Evolutionary conservation across 37 sponge, comb jelly and placozoan species (phyloP).

Genomic region (Spongia lamella): DNA sequence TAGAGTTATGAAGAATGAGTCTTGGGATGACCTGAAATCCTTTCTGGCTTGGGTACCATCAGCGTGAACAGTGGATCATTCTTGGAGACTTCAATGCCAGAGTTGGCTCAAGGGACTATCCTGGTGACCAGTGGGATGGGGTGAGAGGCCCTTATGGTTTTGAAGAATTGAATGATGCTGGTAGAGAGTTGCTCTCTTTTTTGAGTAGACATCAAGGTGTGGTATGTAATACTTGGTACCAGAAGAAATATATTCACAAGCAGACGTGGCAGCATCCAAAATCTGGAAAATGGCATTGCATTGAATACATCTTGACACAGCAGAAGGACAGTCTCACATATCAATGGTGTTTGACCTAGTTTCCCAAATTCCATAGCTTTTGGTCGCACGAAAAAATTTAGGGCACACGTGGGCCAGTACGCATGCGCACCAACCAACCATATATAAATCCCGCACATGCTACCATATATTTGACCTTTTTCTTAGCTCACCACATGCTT

Average conservation of each 20-base stretch:
- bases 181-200: slow-evolving; percentile 22
- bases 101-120: slow-evolving; percentile 14
- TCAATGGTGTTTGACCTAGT: too few species aligned
- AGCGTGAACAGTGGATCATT: slow-evolving; percentile 3
- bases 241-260: slow-evolving; percentile 40
- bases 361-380: too few species aligned
- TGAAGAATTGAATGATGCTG: slow-evolving; percentile 20
- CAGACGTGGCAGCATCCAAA: too few species aligned
- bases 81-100: slow-evolving; percentile 23
- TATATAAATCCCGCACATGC: too few species aligned
- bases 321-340: slow-evolving; percentile 12
- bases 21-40: slow-evolving; percentile 9
- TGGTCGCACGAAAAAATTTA: too few species aligned
- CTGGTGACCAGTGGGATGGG: slow-evolving; percentile 9
- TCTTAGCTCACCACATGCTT: too few species aligned
- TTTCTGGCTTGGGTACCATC: slow-evolving; percentile 17
- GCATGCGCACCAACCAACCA: too few species aligned
- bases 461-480: too few species aligned
- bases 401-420: too few species aligned
- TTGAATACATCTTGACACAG: slow-evolving; percentile 22
- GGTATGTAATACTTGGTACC: slow-evolving; percentile 44
- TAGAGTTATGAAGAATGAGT: background rate
- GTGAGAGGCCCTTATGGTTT: slow-evolving; percentile 34
- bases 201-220: slow-evolving; percentile 11
- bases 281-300: slow-evolving; percentile 33